phyloP scores from a whole-genome alignment of 2,113 vertebrate species.

The Sardina pilchardus region DNA sequence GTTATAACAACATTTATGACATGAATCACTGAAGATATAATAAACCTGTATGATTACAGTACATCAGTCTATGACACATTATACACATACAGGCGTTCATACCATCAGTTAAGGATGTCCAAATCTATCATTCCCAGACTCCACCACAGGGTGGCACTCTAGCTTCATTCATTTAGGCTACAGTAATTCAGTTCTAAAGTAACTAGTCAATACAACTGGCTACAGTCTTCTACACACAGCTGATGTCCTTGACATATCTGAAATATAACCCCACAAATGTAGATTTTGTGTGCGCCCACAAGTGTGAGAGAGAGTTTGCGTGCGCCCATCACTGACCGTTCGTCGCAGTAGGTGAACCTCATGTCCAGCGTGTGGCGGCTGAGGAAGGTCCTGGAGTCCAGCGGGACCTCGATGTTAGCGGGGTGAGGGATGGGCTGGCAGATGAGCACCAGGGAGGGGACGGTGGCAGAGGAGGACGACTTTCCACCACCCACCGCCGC shows the following conservation, averaged over 20 bases:
- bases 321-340: constrained; percentile 77
- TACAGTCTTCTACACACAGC: no score
- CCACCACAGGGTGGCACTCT: constrained; percentile 76
- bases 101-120: no score
- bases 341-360: constrained; percentile 98
- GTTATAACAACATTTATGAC: no score
- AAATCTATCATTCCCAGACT: no score
- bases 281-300: neutral
- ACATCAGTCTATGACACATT: no score
- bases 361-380: constrained; percentile 98
- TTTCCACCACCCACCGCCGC: constrained; percentile 76
- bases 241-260: no score
- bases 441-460: constrained; percentile 91
- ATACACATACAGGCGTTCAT: no score
- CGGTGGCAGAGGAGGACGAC: constrained; percentile 80
- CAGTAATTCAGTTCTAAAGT: no score
- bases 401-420: constrained; percentile 93
- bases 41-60: no score
- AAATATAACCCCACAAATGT: neutral
- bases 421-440: constrained; percentile 97
- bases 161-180: no score
- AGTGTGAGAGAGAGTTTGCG: neutral
- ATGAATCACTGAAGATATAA: no score
- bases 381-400: constrained; percentile 98
- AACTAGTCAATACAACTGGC: no score